phyloP scores from a whole-genome alignment of 2,797 vertebrate species.

The Ctenopoma kingsleyae region DNA sequence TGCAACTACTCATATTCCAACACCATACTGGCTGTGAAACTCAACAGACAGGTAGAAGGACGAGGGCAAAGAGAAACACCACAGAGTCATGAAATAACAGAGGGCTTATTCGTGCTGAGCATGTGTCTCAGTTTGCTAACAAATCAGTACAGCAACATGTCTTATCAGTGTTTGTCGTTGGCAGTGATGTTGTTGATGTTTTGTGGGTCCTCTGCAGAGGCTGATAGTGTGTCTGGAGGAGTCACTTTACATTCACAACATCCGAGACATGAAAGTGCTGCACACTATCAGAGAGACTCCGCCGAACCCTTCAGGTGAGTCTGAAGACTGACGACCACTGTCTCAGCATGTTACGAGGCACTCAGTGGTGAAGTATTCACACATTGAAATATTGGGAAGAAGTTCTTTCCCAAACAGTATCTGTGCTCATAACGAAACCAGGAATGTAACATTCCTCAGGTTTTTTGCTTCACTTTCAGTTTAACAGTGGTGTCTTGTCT shows the following conservation, averaged over 20 bases:
- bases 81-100: background rate
- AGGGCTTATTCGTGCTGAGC: background rate
- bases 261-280: constrained; percentile 99
- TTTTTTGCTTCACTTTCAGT: background rate
- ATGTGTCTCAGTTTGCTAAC: background rate
- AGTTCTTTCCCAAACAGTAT: background rate
- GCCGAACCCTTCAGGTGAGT: constrained; percentile 94
- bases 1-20: constrained; percentile 99
- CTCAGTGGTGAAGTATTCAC: accelerated
- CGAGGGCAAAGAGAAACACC: accelerated
- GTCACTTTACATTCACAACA: constrained; percentile 99
- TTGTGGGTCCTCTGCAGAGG: constrained; percentile 82
- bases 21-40: constrained; percentile 97
- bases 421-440: constrained; percentile 7
- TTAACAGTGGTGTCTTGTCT: background rate
- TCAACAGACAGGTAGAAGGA: constrained; percentile 93
- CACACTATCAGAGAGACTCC: constrained; percentile 99
- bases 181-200: background rate
- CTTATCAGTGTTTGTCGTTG: background rate
- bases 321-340: background rate
- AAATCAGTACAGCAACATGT: background rate
- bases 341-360: background rate
- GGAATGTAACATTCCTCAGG: background rate
- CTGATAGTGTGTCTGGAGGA: constrained; percentile 99
- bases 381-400: background rate